Evolutionary conservation across 2,113 vertebrate genomes (phyloP).

Genomic region (Aythya baeri): DNA sequence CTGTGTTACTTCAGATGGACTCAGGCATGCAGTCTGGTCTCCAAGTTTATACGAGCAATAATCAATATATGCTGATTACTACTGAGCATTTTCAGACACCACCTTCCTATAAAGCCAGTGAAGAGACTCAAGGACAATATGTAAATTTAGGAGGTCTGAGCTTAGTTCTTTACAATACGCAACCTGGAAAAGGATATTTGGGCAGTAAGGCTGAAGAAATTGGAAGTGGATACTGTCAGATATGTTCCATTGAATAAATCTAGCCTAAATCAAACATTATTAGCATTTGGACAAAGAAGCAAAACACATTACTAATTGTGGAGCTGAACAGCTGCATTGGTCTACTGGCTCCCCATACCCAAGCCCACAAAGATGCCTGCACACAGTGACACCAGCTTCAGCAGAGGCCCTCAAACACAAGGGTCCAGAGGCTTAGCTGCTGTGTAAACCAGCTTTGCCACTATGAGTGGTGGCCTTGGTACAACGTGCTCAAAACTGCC

Average conservation of each 20-base stretch:
- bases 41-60: background rate
- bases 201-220: background rate
- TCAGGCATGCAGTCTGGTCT: rapidly evolving
- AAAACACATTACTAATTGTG: background rate
- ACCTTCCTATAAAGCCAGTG: background rate
- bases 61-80: background rate
- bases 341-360: background rate
- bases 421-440: background rate
- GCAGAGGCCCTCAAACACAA: background rate
- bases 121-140: background rate
- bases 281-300: background rate
- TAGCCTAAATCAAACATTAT: background rate
- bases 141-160: background rate
- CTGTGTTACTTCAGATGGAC: background rate
- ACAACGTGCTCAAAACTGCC: background rate
- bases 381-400: background rate
- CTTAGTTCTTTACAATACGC: background rate
- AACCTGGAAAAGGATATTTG: background rate
- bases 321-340: background rate
- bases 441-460: background rate
- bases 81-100: background rate
- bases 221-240: background rate
- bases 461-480: background rate
- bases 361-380: background rate
- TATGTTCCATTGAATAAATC: background rate